A percentile compares a stretch with the other conserved stretches of the same genome.
Evolutionary conservation across 1,140 invertebrate genomes (phyloP).

Genomic region (Drosophila nigromelanica): DNA sequence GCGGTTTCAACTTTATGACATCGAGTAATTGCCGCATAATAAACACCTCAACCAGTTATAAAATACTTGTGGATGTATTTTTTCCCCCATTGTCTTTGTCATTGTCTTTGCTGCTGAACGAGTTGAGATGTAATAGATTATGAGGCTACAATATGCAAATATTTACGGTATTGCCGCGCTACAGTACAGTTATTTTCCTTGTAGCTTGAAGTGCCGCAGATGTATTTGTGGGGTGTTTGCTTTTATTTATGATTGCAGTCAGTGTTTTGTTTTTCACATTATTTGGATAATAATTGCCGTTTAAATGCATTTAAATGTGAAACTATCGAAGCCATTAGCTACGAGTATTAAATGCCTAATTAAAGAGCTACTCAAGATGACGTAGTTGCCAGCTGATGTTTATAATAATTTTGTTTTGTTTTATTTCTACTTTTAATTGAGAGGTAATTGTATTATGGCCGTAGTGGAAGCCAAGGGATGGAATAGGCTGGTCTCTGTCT

Average conservation of each 20-base stretch:
- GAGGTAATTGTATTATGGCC: slow-evolving; percentile 1
- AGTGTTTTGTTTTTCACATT: slow-evolving; percentile 22
- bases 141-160: slow-evolving; percentile 57
- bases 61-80: slow-evolving; percentile 44
- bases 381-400: slow-evolving; percentile 12
- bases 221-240: slow-evolving; percentile 4
- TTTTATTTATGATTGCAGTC: slow-evolving; percentile 9
- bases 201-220: not conserved
- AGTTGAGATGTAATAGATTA: slow-evolving; percentile 21
- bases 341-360: slow-evolving; percentile 29
- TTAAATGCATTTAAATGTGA: slow-evolving; percentile 33
- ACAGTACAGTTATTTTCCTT: slow-evolving; percentile 43
- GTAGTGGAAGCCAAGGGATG: not conserved
- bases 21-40: slow-evolving; percentile 52
- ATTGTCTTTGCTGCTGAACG: slow-evolving; percentile 4
- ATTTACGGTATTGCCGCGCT: slow-evolving; percentile 42
- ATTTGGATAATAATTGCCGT: slow-evolving; percentile 38
- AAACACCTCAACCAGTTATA: slow-evolving; percentile 51
- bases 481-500: not conserved
- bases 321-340: slow-evolving; percentile 38
- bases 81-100: slow-evolving; percentile 1
- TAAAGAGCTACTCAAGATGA: slow-evolving; percentile 10
- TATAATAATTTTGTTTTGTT: slow-evolving; percentile 11
- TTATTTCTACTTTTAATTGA: slow-evolving; percentile 5
- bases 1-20: slow-evolving; percentile 41